Percentiles rank a stretch among this genome's conserved stretches.
phyloP scores from a whole-genome alignment of 1,140 invertebrate genomes.

The Drosophila setifemur region DNA sequence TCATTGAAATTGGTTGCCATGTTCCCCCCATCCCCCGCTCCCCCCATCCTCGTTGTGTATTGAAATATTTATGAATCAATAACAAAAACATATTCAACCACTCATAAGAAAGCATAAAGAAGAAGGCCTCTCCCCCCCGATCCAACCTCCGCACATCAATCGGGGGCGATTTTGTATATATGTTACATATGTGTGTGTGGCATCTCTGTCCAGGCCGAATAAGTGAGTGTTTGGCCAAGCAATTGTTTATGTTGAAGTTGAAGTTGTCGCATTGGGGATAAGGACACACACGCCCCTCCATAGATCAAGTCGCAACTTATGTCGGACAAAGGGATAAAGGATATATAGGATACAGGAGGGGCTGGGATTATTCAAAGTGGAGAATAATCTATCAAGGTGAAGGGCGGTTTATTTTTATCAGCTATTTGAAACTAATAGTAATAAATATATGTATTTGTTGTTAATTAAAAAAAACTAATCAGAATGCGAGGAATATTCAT shows the following conservation, averaged over 20 bases:
- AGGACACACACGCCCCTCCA: conserved; percentile 22
- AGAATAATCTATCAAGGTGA: neutral
- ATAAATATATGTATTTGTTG: too few relatives aligned
- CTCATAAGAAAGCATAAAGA: too few relatives aligned
- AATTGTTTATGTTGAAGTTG: conserved; percentile 74
- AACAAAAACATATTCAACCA: conserved; percentile 66
- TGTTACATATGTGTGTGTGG: conserved; percentile 11
- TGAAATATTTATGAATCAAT: conserved; percentile 80
- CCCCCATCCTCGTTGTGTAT: conserved; percentile 57
- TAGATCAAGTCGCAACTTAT: conserved; percentile 27
- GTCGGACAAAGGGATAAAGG: neutral
- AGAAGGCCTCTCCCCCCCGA: neutral
- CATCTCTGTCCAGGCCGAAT: conserved; percentile 41
- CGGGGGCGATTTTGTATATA: neutral
- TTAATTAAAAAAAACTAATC: too few relatives aligned
- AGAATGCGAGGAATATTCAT: too few relatives aligned
- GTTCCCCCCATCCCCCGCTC: conserved; percentile 19
- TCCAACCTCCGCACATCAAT: neutral
- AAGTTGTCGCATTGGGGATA: conserved; percentile 43
- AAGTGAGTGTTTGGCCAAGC: conserved; percentile 71
- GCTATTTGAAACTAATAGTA: neutral
- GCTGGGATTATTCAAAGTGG: neutral
- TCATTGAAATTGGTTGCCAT: conserved; percentile 73
- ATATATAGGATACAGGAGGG: too few relatives aligned
- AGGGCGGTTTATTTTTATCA: neutral